phyloP scores from a whole-genome alignment of 2,888 invertebrate genomes.

The Pristionchus maxplancki region DNA sequence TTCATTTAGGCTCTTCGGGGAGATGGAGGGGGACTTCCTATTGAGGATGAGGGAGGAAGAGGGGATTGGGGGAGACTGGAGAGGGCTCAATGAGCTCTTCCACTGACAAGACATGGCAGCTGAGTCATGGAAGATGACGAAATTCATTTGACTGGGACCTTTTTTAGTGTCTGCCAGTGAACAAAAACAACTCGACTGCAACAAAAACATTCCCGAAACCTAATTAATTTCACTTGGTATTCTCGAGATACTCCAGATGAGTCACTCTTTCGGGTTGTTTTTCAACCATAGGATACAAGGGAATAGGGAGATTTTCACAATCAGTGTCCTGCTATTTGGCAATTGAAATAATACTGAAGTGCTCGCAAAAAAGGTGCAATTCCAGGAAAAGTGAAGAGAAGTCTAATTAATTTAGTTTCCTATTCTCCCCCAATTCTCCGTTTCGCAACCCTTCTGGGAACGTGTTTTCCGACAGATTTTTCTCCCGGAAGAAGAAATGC shows the following conservation, averaged over 20 bases:
- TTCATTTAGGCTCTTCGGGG: neutral
- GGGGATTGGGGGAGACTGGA: neutral
- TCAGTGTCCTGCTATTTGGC: too few relatives aligned
- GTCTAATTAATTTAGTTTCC: neutral
- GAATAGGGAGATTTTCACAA: too few relatives aligned
- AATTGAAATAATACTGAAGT: too few relatives aligned
- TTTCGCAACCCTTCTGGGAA: neutral
- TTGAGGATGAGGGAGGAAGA: neutral
- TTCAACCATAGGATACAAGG: neutral
- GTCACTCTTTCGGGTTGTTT: neutral
- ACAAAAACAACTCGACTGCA: neutral
- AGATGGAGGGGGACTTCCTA: neutral
- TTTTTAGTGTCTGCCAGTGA: neutral
- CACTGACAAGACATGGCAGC: neutral
- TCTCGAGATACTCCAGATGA: neutral
- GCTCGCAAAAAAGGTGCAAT: neutral
- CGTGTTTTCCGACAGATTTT: neutral
- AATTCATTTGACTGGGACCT: neutral
- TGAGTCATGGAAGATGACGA: neutral
- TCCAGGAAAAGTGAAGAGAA: neutral
- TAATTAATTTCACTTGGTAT: neutral
- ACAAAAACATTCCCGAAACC: neutral
- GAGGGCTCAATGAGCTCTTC: conserved; percentile 6
- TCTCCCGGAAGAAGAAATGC: neutral
- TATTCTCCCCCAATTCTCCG: neutral